These are phyloP conservation scores for Amblyjoppa fuscipennis DNA, from an alignment of 2,888 invertebrate species.

Conservation along the genomic window DNA sequence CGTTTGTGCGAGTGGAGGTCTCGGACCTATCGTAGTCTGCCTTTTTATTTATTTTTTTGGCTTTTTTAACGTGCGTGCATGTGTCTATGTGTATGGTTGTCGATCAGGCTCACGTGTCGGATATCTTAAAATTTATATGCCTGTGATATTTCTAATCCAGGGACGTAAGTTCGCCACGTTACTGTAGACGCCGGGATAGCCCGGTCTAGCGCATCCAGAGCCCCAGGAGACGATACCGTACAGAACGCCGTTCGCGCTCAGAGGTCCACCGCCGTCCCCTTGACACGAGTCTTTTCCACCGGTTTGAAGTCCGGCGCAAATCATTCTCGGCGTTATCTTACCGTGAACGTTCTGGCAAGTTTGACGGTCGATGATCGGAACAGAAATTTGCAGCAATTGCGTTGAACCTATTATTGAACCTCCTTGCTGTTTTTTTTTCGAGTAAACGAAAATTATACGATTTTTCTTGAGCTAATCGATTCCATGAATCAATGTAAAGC, in stretches of 20 bases:
- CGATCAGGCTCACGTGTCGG: background rate
- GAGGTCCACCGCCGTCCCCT: conserved; percentile 82
- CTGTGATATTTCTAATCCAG: conserved; percentile 76
- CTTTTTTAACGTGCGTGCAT: background rate
- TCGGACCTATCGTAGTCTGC: no score
- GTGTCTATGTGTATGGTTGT: background rate
- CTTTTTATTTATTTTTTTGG: background rate
- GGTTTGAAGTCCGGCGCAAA: conserved; percentile 76
- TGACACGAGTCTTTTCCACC: conserved; percentile 78
- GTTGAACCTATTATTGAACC: conserved; percentile 76
- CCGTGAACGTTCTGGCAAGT: conserved; percentile 84
- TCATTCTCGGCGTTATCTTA: conserved; percentile 76
- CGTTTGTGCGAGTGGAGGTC: no score
- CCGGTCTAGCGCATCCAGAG: conserved; percentile 76
- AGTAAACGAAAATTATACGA: background rate
- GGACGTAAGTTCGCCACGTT: conserved; percentile 76
- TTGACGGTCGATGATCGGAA: conserved; percentile 84
- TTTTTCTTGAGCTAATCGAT: background rate
- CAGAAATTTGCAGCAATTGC: conserved; percentile 86
- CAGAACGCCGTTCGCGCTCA: conserved; percentile 76
- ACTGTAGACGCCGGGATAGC: conserved; percentile 82
- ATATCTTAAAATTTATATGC: conserved; percentile 60
- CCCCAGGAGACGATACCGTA: conserved; percentile 83
- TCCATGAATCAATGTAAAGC: background rate
- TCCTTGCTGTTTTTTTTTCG: conserved; percentile 70